Evolutionary conservation across 2,113 vertebrate genomes (phyloP).

Genomic region (Perognathus longimembris): DNA sequence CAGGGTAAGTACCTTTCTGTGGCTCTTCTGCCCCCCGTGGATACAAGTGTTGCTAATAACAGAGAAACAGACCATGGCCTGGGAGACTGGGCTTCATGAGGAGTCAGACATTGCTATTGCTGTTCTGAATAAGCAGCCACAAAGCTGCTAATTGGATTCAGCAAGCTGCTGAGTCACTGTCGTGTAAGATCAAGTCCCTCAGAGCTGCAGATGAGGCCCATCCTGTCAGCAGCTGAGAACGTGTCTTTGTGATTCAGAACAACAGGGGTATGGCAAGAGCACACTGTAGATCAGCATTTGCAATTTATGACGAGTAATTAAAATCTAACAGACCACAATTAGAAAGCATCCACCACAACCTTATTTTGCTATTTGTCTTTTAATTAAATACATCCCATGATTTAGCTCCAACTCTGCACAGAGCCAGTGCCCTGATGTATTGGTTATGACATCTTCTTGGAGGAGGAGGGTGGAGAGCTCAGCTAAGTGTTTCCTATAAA

Average conservation of each 20-base stretch:
- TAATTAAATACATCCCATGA: constrained; percentile 74
- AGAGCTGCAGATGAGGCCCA: constrained; percentile 58
- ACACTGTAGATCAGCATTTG: constrained; percentile 23
- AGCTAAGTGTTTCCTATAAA: constrained; percentile 56
- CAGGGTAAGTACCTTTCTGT: neutral
- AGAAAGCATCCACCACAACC: constrained; percentile 60
- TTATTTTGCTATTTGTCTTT: constrained; percentile 74
- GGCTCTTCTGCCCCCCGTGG: neutral
- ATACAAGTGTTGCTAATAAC: neutral
- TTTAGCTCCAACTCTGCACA: constrained; percentile 64
- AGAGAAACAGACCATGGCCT: neutral
- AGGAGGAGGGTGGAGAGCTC: constrained; percentile 56
- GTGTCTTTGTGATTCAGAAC: constrained; percentile 70
- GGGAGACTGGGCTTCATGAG: neutral
- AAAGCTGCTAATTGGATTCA: constrained; percentile 84
- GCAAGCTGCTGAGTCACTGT: constrained; percentile 84
- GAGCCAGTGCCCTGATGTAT: neutral
- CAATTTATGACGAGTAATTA: constrained; percentile 70
- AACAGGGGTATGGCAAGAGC: constrained; percentile 51
- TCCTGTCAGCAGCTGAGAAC: constrained; percentile 76
- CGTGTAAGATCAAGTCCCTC: constrained; percentile 71
- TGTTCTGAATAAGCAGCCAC: constrained; percentile 73
- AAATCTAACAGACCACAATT: constrained; percentile 66
- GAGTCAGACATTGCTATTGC: neutral
- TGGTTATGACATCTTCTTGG: constrained; percentile 51